Base-by-base conservation (phyloP, 1,140 invertebrate genomes). In the Drosophila melanica region DNA sequence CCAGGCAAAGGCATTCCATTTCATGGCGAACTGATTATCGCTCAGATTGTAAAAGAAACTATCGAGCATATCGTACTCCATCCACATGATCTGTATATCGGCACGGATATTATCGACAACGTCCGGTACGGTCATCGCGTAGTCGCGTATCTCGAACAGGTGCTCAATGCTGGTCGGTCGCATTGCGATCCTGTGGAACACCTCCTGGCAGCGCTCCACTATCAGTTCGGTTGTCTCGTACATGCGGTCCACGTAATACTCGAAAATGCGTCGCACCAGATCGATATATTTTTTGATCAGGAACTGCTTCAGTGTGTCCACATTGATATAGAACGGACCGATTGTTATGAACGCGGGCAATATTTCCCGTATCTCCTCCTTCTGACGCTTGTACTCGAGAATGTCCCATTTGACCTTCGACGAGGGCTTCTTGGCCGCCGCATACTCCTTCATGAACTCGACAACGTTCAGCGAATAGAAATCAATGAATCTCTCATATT, bases 1-100 rank as follows among this genome's bases (percentile, higher is more conserved):
- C 90, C 90, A 91, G 12, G 85, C 90, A n/a, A 60, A 90, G 0
- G 75, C 85, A 20, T 92, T 80, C 90, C 90, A 92, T 64, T 92
- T 92, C 85, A 92, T 90, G 6, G 76, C 70, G 20, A 92, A 92
- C 57, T 92, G 90, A 53, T 75, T 59, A 74, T 92, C 89, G 12
- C 47, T 78, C 4, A 92, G 51, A 71, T 90, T 91, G 41, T 91
- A 92, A 6, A 92, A 92, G 60, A 92, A 92, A 42, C 81, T 85
- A 37, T 92, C 90, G 11, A 92, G 44, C 57, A 92, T 68, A 14
- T 92, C 89, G 42, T 92, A 92, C 55, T 92, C 90, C 41, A 92
- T 33, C 85, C 87, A 90, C 85, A 91, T 91, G 11, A 92, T 60
- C 54, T 91, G 90, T 33, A 91, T 91, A 33, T 90, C 84, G 0